These are phyloP conservation scores for Apamea crenata DNA, from an alignment of 2,888 invertebrate genomes.

Conservation along the genomic window DNA sequence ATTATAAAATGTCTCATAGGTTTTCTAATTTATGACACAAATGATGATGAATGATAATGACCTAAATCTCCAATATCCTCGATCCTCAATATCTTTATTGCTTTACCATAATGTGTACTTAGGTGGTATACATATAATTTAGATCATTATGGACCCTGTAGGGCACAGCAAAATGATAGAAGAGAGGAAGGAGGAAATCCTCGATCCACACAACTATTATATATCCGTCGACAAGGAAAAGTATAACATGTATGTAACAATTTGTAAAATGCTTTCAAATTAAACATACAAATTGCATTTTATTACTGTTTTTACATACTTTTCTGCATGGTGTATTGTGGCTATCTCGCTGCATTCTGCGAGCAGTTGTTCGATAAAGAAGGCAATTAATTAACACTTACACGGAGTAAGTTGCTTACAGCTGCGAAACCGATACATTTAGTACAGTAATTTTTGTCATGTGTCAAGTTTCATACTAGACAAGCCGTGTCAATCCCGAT, in stretches of 20 bases:
- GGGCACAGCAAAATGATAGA: no score
- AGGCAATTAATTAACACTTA: background rate
- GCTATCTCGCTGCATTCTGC: background rate
- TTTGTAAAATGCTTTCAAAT: background rate
- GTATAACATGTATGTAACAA: background rate
- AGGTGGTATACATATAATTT: no score
- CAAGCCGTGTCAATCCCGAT: background rate
- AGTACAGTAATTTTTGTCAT: background rate
- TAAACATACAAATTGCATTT: background rate
- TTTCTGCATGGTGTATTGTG: background rate
- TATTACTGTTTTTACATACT: background rate
- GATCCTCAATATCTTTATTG: no score
- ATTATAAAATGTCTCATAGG: conserved; percentile 10
- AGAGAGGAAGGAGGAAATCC: no score
- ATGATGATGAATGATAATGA: background rate
- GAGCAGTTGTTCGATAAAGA: background rate
- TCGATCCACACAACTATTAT: background rate
- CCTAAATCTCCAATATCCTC: conserved; percentile 16
- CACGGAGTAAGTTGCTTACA: background rate
- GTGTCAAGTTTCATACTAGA: background rate
- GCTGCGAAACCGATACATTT: background rate
- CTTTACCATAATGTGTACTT: no score
- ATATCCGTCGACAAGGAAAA: conserved; percentile 24
- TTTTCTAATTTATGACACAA: conserved; percentile 6
- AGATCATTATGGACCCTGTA: no score